Evolutionary conservation across 2,888 invertebrate genomes (phyloP).

Genomic region (Calameuta filiformis): DNA sequence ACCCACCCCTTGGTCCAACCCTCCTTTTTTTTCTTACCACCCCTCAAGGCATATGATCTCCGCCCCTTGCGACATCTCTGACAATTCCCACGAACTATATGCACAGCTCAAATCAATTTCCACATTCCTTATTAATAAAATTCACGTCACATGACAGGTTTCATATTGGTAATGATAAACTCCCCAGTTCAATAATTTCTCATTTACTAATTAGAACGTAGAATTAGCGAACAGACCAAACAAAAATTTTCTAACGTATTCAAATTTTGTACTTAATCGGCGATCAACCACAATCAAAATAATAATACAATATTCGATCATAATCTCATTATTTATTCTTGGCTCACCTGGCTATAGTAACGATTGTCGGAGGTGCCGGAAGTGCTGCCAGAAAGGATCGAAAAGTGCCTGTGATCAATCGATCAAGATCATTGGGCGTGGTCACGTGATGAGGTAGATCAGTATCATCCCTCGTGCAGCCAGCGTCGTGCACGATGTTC

Average conservation of each 20-base stretch:
- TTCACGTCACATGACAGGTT: background rate
- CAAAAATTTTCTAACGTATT: background rate
- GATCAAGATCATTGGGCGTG: conserved; percentile 74
- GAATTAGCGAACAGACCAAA: background rate
- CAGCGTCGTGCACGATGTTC: conserved; percentile 85
- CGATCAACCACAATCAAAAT: background rate
- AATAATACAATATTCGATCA: background rate
- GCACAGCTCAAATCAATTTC: background rate
- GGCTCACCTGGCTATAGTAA: conserved; percentile 77
- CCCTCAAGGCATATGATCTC: conserved; percentile 14
- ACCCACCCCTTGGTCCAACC: conserved; percentile 31
- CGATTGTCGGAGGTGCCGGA: conserved; percentile 75
- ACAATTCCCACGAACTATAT: background rate
- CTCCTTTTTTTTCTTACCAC: conserved; percentile 35
- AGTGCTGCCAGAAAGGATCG: conserved; percentile 71
- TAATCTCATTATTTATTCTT: background rate
- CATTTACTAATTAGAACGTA: background rate
- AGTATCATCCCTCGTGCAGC: conserved; percentile 88
- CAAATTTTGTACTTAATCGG: background rate
- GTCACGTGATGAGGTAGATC: conserved; percentile 89
- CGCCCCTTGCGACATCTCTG: conserved; percentile 40
- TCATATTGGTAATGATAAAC: background rate
- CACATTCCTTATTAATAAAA: background rate
- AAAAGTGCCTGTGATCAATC: conserved; percentile 72
- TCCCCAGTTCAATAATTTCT: background rate